Evolutionary conservation across 1,140 invertebrate species (phyloP), one percentile per base, ranked within the genome.

Genomic region (Eubasilissa regina): DNA sequence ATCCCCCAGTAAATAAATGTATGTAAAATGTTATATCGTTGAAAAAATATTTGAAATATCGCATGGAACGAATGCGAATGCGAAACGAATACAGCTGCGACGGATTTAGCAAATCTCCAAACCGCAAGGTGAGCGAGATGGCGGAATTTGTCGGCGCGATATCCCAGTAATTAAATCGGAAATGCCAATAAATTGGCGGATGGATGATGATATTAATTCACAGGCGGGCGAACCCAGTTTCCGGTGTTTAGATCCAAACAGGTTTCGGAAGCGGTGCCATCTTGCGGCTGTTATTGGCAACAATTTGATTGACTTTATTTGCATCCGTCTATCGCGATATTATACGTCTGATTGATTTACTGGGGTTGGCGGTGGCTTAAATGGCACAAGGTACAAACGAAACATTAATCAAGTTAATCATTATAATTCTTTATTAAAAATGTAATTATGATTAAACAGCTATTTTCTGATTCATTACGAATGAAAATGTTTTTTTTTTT

Each of bases 121-220:
- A 66, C 62, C 17, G 35, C 17, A 17, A 66, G 17, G n/a, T 25
- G 47, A 25, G 76, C 48, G 45, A 6, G 21, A 21, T 51, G 19
- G 1, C 47, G 47, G 21, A 64, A 15, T 13, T 56, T 35, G 21
- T 45, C 43, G 13, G 35, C 51, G 15, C 64, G 64, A 17, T 13
- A 12, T 25, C 19, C 21, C 21, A 43, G 45, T 60, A 70, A 74
- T 58, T 58, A 48, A 74, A 75, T 53, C 60, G 79, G 73, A 75
- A 66, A 75, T 56, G 56, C 56, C 75, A 72, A 62, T 81, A 75
- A 81, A 81, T 81, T 78, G 76, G 74, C 72, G 80, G 64, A 75
- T 68, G 76, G 74, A 58, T 76, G 64, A 75, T 68, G 80, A 74
- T 78, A 81, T 81, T 78, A 81, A 78, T 78, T 78, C 25, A 17